Evolutionary conservation across 1,140 invertebrate species (phyloP).

Genomic region (Gonatopus flavifemur): DNA sequence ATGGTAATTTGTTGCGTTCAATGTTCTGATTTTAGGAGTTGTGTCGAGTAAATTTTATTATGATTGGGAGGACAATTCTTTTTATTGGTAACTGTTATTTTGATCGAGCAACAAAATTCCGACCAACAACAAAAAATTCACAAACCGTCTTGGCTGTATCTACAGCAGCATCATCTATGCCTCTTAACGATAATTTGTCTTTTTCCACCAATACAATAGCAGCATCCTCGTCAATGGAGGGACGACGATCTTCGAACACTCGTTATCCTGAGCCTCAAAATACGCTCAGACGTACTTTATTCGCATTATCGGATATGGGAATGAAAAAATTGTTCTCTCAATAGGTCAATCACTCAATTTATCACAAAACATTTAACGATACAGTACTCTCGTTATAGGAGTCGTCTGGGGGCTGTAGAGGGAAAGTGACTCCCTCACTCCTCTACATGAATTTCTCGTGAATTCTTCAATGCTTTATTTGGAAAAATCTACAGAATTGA

Average conservation of each 20-base stretch:
- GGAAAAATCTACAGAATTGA: too few species aligned
- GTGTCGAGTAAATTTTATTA: constrained; percentile 22
- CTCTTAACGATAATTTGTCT: neutral
- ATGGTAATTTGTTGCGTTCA: neutral
- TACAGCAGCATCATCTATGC: neutral
- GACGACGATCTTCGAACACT: constrained; percentile 13
- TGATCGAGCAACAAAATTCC: constrained; percentile 9
- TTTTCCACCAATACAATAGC: neutral
- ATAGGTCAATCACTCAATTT: too few species aligned
- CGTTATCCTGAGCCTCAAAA: constrained; percentile 11
- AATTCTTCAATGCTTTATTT: too few species aligned
- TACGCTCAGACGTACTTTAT: constrained; percentile 13
- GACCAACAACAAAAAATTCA: constrained; percentile 3
- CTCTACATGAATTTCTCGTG: too few species aligned
- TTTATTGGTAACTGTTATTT: constrained; percentile 24
- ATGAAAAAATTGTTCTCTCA: constrained; percentile 18
- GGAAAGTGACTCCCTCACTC: too few species aligned
- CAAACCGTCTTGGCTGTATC: constrained; percentile 1
- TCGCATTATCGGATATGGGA: constrained; percentile 17
- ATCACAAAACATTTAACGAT: too few species aligned
- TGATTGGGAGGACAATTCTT: constrained; percentile 23
- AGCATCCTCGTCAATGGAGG: neutral
- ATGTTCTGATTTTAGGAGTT: constrained; percentile 18
- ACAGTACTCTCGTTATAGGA: too few species aligned
- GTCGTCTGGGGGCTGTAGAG: too few species aligned